Evolutionary conservation across 1,140 invertebrate species (phyloP).

Genomic region (Micrasema longulum): DNA sequence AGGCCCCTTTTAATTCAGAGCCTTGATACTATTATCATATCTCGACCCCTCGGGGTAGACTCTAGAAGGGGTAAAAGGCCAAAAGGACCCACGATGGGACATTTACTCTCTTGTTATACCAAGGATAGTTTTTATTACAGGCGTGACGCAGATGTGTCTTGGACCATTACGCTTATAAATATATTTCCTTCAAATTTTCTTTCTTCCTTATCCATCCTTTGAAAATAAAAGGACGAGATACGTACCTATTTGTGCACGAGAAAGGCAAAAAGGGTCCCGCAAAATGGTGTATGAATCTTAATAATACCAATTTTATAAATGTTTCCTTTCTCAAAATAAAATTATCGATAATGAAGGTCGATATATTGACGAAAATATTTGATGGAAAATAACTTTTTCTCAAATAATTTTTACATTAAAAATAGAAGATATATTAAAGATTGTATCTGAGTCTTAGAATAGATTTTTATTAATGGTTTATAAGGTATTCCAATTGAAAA

Average conservation of each 20-base stretch:
- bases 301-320: no score
- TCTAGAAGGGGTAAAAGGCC: constrained; percentile 24
- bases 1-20: constrained; percentile 10
- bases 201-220: constrained; percentile 32
- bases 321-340: no score
- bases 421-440: no score
- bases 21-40: constrained; percentile 14
- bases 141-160: constrained; percentile 49
- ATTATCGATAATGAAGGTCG: no score
- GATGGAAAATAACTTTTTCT: no score
- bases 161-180: constrained; percentile 48
- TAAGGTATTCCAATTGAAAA: no score
- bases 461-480: no score
- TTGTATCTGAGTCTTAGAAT: no score
- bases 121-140: constrained; percentile 53
- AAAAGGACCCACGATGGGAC: constrained; percentile 45
- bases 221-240: constrained; percentile 2
- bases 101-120: constrained; percentile 53
- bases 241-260: not conserved
- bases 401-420: no score
- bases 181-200: constrained; percentile 50
- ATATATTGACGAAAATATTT: no score
- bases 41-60: constrained; percentile 13
- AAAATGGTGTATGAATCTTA: not conserved
- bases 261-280: not conserved